Evolutionary conservation across 2,888 invertebrate species (phyloP).

Genomic region (Andrena camellia): DNA sequence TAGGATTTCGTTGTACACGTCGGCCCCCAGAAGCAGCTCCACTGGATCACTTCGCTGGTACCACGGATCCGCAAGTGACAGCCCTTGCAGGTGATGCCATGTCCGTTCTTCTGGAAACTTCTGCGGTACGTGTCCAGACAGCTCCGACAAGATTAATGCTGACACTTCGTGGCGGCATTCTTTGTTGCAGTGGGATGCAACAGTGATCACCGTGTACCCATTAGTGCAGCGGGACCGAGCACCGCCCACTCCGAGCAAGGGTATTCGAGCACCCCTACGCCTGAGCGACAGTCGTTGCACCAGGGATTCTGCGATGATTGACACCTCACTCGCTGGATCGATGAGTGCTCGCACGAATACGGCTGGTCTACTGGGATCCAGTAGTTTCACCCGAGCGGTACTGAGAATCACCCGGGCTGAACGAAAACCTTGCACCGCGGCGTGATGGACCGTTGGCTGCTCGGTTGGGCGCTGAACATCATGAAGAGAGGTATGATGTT

Average conservation of each 20-base stretch:
- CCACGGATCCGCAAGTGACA: too few species aligned
- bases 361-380: neutral
- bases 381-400: neutral
- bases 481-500: neutral
- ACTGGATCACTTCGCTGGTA: neutral
- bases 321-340: neutral
- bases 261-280: neutral
- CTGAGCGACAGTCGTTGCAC: neutral
- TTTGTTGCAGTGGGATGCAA: neutral
- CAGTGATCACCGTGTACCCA: rapidly evolving
- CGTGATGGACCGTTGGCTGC: neutral
- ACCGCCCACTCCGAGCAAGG: neutral
- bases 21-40: neutral
- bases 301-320: neutral
- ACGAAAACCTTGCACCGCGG: neutral
- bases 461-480: rapidly evolving
- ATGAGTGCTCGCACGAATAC: neutral
- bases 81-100: neutral
- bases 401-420: neutral
- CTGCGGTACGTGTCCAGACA: neutral
- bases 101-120: neutral
- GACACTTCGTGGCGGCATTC: too few species aligned
- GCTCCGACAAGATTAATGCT: neutral
- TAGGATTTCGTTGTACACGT: neutral
- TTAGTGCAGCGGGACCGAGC: neutral